These are phyloP conservation scores for Archips xylosteana DNA, from an alignment of 2,888 invertebrate species.

Conservation along the genomic window DNA sequence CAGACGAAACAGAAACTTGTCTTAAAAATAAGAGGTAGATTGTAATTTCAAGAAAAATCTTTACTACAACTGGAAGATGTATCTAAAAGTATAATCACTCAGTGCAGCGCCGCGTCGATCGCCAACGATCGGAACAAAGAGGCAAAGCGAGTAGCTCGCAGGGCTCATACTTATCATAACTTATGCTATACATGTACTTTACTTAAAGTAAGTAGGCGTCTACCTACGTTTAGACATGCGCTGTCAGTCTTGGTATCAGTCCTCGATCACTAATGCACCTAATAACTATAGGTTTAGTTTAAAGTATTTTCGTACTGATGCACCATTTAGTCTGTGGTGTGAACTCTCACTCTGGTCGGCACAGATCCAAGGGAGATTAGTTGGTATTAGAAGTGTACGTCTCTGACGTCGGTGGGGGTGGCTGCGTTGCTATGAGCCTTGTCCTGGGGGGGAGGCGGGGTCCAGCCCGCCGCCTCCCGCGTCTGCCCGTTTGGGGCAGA, in stretches of 20 bases:
- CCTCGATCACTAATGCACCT: slow-evolving; percentile 78
- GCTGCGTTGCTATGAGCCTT: slow-evolving; percentile 90
- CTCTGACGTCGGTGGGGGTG: slow-evolving; percentile 94
- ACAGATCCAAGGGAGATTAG: slow-evolving; percentile 32
- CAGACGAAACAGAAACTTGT: slow-evolving; percentile 62
- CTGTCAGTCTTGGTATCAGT: slow-evolving; percentile 84
- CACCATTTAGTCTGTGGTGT: slow-evolving; percentile 51
- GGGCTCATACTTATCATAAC: slow-evolving; percentile 63
- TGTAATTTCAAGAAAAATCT: slow-evolving; percentile 78
- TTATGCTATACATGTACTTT: slow-evolving; percentile 68
- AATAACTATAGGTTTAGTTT: slow-evolving; percentile 70
- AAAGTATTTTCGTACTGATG: slow-evolving; percentile 82
- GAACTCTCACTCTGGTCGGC: slow-evolving; percentile 46
- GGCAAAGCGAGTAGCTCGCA: slow-evolving; percentile 65
- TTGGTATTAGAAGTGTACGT: slow-evolving; percentile 89
- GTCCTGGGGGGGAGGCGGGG: slow-evolving; percentile 79
- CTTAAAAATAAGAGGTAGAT: slow-evolving; percentile 84
- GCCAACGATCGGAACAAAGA: slow-evolving; percentile 66
- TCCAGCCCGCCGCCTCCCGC: slow-evolving; percentile 75
- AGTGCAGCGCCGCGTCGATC: slow-evolving; percentile 58
- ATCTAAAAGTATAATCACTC: slow-evolving; percentile 59
- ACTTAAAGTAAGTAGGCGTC: slow-evolving; percentile 62
- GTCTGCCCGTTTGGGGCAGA: slow-evolving; percentile 78
- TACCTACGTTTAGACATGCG: slow-evolving; percentile 77
- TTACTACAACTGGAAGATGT: slow-evolving; percentile 70